Conservation (phyloP, 2,113 vertebrate species). For the Gymnobelideus leadbeateri region DNA sequence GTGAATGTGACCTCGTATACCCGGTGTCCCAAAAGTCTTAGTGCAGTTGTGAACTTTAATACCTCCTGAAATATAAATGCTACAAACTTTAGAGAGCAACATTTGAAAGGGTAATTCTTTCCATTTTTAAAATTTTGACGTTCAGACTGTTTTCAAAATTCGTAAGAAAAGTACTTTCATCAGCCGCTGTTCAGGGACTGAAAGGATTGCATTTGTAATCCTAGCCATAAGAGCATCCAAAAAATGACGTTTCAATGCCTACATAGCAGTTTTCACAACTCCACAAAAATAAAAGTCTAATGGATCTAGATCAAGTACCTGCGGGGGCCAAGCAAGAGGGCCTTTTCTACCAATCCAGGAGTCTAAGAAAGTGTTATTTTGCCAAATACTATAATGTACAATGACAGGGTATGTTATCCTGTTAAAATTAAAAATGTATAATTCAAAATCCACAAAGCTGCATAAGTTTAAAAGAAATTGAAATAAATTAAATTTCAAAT, state of each 20-base stretch:
- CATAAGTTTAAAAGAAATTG: background rate
- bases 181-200: background rate
- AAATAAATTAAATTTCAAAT: background rate
- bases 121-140: background rate
- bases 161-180: background rate
- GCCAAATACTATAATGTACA: background rate
- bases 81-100: background rate
- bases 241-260: background rate
- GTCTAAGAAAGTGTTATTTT: background rate
- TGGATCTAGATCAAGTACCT: background rate
- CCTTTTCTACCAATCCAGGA: background rate
- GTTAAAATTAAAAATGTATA: background rate
- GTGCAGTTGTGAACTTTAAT: background rate
- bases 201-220: background rate
- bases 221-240: background rate
- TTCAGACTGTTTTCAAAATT: background rate
- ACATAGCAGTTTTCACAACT: background rate
- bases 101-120: background rate
- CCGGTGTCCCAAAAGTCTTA: background rate
- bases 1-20: rapidly evolving
- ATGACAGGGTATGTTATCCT: background rate
- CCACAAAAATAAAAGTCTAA: background rate
- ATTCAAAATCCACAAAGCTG: background rate
- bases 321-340: background rate
- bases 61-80: background rate